phyloP scores from a whole-genome alignment of 2,888 invertebrate species.

The Spodoptera exigua region DNA sequence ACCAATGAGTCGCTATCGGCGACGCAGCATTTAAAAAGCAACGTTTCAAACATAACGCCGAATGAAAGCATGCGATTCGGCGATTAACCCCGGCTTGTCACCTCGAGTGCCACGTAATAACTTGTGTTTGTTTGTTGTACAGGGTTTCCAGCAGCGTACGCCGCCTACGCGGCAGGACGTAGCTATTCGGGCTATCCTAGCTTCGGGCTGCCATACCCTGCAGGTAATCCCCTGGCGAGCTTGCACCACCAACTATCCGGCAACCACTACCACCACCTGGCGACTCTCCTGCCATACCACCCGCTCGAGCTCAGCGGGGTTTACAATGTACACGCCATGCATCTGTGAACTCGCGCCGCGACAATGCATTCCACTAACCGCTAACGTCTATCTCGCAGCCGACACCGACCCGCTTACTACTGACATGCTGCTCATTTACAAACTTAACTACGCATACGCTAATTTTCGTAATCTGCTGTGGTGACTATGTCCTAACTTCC shows the following conservation, averaged over 20 bases:
- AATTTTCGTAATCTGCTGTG: conserved; percentile 78
- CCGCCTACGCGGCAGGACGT: conserved; percentile 98
- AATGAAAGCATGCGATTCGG: conserved; percentile 76
- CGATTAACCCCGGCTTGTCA: conserved; percentile 71
- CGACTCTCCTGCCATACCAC: conserved; percentile 91
- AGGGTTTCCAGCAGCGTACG: conserved; percentile 99
- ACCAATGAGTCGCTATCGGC: conserved; percentile 65
- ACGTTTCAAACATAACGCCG: conserved; percentile 59
- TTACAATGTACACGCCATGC: conserved; percentile 93
- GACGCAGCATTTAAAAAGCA: conserved; percentile 61
- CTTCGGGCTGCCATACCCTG: conserved; percentile 99
- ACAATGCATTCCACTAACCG: conserved; percentile 88
- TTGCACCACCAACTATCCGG: conserved; percentile 92
- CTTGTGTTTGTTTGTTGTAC: conserved; percentile 82
- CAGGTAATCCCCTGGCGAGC: conserved; percentile 97
- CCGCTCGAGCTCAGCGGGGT: conserved; percentile 91
- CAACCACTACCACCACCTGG: conserved; percentile 90
- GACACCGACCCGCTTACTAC: conserved; percentile 76
- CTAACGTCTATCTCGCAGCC: conserved; percentile 72
- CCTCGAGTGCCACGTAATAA: conserved; percentile 49
- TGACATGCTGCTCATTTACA: conserved; percentile 75
- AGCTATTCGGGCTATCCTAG: conserved; percentile 99
- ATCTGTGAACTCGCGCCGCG: conserved; percentile 92
- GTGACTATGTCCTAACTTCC: conserved; percentile 82
- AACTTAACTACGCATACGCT: conserved; percentile 79